Conservation (phyloP, 2,888 invertebrate species). For the Lycaena phlaeas region DNA sequence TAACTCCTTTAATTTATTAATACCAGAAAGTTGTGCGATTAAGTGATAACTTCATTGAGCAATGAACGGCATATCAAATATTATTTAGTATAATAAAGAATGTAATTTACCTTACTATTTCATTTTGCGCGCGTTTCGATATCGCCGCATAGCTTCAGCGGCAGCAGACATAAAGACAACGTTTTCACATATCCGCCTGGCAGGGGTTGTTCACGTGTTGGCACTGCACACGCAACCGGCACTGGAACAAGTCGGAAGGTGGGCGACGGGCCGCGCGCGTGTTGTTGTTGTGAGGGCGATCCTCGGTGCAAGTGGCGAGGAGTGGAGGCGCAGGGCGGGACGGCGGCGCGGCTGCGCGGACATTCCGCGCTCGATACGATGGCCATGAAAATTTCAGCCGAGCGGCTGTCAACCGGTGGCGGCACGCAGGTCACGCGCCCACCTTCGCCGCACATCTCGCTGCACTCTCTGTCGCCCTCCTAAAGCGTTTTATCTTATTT, state of each 20-base stretch:
- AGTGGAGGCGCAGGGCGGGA: constrained; percentile 36
- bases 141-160: constrained; percentile 45
- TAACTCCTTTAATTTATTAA: neutral
- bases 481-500: constrained; percentile 1
- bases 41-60: neutral
- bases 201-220: constrained; percentile 36
- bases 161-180: constrained; percentile 36
- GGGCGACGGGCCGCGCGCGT: constrained; percentile 37
- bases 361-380: constrained; percentile 59
- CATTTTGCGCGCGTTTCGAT: constrained; percentile 48
- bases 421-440: constrained; percentile 47
- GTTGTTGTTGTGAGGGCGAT: constrained; percentile 31
- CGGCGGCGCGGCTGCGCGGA: constrained; percentile 57
- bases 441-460: constrained; percentile 13
- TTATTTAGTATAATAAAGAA: neutral
- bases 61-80: too few species aligned
- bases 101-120: constrained; percentile 60
- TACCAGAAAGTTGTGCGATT: neutral
- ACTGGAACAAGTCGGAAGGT: constrained; percentile 27
- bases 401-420: constrained; percentile 64
- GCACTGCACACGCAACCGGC: constrained; percentile 41
- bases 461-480: constrained; percentile 5
- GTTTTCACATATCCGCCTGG: constrained; percentile 42
- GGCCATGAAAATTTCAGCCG: constrained; percentile 70
- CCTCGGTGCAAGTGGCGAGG: constrained; percentile 33